Conservation (phyloP, 2,797 vertebrate genomes). For the Pseudochaenichthys georgianus region DNA sequence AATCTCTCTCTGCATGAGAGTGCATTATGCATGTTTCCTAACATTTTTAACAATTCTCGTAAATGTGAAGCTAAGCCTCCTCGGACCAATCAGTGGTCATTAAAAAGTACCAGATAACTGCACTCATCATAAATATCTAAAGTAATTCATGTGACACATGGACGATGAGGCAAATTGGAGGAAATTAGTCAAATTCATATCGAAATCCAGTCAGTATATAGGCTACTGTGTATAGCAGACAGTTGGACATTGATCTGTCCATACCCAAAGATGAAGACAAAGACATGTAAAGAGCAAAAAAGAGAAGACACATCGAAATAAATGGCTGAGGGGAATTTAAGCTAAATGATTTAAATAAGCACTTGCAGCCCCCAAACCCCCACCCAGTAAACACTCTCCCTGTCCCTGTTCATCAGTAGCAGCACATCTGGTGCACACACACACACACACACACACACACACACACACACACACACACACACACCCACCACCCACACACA, state of each 20-base stretch:
- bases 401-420: conserved; percentile 82
- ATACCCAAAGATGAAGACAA: conserved; percentile 39
- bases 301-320: conserved; percentile 33
- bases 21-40: not conserved
- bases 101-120: not conserved
- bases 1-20: not conserved
- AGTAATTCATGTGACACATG: conserved; percentile 1
- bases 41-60: not conserved
- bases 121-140: not conserved
- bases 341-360: conserved; percentile 76
- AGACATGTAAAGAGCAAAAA: conserved; percentile 37
- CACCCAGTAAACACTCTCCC: conserved; percentile 76
- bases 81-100: not conserved
- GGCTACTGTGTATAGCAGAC: conserved; percentile 10
- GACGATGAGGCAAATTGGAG: not conserved
- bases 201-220: conserved; percentile 15
- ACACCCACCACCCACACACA: too few species aligned
- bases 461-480: too few species aligned
- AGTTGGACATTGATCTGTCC: conserved; percentile 46
- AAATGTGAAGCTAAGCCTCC: not conserved
- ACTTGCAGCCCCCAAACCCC: conserved; percentile 40
- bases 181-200: conserved; percentile 32
- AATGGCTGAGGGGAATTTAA: conserved; percentile 61
- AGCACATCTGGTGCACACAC: conserved; percentile 88
- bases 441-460: too few species aligned